Percentiles rank a stretch among this genome's conserved stretches.
Conservation (phyloP, 1,140 invertebrate genomes). For the Orussus abietinus region DNA sequence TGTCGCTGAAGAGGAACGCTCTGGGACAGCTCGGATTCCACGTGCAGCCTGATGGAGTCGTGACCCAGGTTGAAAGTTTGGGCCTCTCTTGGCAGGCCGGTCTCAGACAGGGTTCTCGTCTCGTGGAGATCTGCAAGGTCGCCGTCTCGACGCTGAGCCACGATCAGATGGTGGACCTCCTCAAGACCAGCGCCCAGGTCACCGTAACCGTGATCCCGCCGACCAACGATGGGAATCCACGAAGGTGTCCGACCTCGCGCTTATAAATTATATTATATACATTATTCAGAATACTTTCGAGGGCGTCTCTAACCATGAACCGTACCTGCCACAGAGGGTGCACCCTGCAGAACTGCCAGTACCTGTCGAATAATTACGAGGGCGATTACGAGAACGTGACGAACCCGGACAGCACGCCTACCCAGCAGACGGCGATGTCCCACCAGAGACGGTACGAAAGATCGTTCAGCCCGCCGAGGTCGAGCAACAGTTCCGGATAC, state of each 20-base stretch:
- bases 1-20: constrained; percentile 72
- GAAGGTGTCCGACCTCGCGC: too few relatives aligned
- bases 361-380: constrained; percentile 61
- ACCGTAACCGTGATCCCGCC: constrained; percentile 82
- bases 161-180: constrained; percentile 90
- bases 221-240: constrained; percentile 62
- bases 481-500: constrained; percentile 78
- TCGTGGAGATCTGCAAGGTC: constrained; percentile 91
- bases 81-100: constrained; percentile 88
- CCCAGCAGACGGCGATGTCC: constrained; percentile 51
- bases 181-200: constrained; percentile 85
- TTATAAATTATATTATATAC: neutral
- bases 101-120: constrained; percentile 78
- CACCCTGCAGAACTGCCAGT: constrained; percentile 65
- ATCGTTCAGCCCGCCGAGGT: constrained; percentile 76
- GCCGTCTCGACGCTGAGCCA: constrained; percentile 86
- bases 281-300: too few relatives aligned
- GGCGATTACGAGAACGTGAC: constrained; percentile 71
- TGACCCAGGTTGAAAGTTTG: constrained; percentile 87
- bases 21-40: constrained; percentile 91
- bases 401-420: constrained; percentile 54
- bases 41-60: constrained; percentile 91
- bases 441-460: constrained; percentile 67
- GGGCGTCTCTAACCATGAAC: too few relatives aligned
- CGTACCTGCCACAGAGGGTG: constrained; percentile 69